Evolutionary conservation across 2,888 invertebrate species (phyloP).

Genomic region (Amorpha juglandis): DNA sequence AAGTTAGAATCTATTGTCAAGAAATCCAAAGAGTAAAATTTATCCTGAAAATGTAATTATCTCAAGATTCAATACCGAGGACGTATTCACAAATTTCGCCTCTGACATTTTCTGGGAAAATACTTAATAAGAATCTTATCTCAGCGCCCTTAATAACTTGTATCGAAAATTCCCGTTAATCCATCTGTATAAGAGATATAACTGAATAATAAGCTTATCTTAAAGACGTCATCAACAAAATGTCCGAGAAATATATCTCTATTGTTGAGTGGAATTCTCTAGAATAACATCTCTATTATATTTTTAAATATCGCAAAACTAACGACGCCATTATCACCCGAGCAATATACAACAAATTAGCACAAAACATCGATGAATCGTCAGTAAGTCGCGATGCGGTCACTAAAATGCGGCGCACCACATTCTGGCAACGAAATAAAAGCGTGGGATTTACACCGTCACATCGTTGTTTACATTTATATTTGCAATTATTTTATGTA

Average conservation of each 20-base stretch:
- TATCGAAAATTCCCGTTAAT: not conserved
- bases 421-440: slow-evolving; percentile 66
- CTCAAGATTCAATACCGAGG: not conserved
- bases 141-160: not conserved
- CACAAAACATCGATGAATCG: slow-evolving; percentile 11
- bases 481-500: not conserved
- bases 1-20: not conserved
- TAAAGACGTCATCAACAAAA: not conserved
- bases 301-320: slow-evolving; percentile 2
- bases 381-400: slow-evolving; percentile 11
- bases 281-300: slow-evolving; percentile 11
- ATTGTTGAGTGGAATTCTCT: not conserved
- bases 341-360: slow-evolving; percentile 14
- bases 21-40: not conserved
- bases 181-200: not conserved
- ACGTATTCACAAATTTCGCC: not conserved
- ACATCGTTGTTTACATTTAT: slow-evolving; percentile 37
- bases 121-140: not conserved
- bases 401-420: slow-evolving; percentile 63
- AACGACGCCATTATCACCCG: not conserved
- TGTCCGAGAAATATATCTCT: not conserved
- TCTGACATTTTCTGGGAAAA: not conserved
- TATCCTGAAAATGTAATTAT: not conserved
- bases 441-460: slow-evolving; percentile 57
- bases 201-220: not conserved